Evolutionary conservation across 2,113 vertebrate species (phyloP).

Genomic region (Odocoileus hemionus): DNA sequence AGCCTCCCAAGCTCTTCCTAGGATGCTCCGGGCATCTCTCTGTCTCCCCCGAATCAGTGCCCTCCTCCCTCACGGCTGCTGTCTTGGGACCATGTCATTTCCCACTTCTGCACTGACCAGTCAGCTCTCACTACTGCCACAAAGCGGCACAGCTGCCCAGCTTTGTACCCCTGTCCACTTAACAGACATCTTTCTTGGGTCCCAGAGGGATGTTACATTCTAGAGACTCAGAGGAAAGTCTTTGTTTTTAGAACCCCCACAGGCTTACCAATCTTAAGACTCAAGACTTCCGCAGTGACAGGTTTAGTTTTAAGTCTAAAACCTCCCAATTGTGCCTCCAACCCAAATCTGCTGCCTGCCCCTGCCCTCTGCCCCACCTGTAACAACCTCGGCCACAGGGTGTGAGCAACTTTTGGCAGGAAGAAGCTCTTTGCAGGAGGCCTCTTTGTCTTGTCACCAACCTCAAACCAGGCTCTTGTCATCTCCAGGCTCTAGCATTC

Average conservation of each 20-base stretch:
- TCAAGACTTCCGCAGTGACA: background rate
- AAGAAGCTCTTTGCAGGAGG: background rate
- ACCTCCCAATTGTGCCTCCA: background rate
- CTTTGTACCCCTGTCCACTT: background rate
- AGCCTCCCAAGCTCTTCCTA: background rate
- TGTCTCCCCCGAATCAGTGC: background rate
- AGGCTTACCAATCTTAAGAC: background rate
- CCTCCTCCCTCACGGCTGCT: background rate
- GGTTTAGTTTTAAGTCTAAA: background rate
- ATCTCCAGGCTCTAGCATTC: background rate
- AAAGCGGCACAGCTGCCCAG: background rate
- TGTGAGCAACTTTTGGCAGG: background rate
- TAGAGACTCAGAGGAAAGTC: background rate
- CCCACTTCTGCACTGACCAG: no score
- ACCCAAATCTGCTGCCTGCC: background rate
- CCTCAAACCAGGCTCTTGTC: background rate
- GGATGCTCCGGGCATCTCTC: background rate
- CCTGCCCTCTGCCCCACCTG: background rate
- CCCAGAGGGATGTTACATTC: background rate
- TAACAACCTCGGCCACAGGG: background rate
- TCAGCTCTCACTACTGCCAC: background rate
- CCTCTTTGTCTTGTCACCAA: background rate
- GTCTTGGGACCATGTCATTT: background rate
- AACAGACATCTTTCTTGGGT: background rate
- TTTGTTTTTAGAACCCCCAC: background rate